Evolutionary conservation across 2,888 invertebrate genomes (phyloP), one percentile per base, ranked within the genome.

Genomic region (Chymomyza caudatula): DNA sequence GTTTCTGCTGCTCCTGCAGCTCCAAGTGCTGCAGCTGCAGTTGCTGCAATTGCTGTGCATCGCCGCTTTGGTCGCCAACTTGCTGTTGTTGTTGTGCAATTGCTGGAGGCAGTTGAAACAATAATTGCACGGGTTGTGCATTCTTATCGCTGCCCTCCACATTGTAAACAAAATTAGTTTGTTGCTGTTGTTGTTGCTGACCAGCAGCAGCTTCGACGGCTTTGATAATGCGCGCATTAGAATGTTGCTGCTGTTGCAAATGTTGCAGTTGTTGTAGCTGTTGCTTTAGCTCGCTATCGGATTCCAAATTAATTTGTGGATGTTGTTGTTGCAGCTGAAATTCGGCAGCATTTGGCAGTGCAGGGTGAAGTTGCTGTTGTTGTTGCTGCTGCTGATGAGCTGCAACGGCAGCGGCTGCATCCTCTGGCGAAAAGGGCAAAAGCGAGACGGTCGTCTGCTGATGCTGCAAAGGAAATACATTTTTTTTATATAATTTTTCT

Each of bases 141-240:
- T 88, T 88, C 64, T 91, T 90, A 49, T 90, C 91, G 5, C 87
- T 79, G 5, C 81, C 84, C 62, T 90, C 91, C 25, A 91, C 89
- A 73, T 91, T 90, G 59, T 90, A 90, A 29, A 90, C 89, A 77
- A 89, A 91, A 67, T 90, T 90, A 20, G 90, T 78, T 17, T 85
- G 88, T 15, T 80, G 89, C 65, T 85, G 87, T 25, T 78, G 78
- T 19, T 74, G 87, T 49, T 80, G 84, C 69, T 83, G 87, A 63
- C 81, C 82, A 20, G 86, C 86, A 49, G 84, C 77, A 42, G 86
- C 89, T 44, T 87, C 78, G 63, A 88, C 81, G 60, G 90, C 81
- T 73, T 88, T 89, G 22, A 89, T 77, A 11, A 88, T 74, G 15
- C 89, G 88, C 13, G 88, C 87, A 78, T 87, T 88, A 0, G 89